phyloP scores from a whole-genome alignment of 2,797 vertebrate genomes.

The Lacerta bilineata region DNA sequence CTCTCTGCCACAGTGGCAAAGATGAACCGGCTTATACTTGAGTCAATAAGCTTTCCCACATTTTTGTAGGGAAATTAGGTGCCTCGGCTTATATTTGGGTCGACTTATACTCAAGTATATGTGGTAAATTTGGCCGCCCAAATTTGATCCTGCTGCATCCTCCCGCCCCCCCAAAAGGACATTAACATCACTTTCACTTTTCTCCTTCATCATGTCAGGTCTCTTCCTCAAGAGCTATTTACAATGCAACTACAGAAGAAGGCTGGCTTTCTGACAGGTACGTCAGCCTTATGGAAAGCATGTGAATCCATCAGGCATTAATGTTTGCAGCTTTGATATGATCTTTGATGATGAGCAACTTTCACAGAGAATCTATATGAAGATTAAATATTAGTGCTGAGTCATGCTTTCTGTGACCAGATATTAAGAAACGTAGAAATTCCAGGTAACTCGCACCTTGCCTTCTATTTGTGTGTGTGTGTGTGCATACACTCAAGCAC shows the following conservation, averaged over 20 bases:
- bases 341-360: neutral
- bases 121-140: too few species aligned
- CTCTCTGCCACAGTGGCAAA: too few species aligned
- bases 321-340: conserved; percentile 17
- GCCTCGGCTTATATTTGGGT: too few species aligned
- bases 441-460: conserved; percentile 24
- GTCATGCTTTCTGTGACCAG: conserved; percentile 12
- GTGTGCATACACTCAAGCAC: too few species aligned
- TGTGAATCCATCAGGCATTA: conserved; percentile 4
- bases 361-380: neutral
- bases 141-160: neutral
- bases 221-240: neutral
- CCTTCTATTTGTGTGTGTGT: conserved; percentile 3
- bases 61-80: too few species aligned
- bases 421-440: conserved; percentile 21
- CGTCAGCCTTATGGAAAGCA: neutral
- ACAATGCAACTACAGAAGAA: conserved; percentile 26
- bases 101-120: too few species aligned
- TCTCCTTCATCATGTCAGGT: neutral
- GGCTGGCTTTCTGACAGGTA: neutral
- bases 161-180: too few species aligned
- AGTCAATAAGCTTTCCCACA: too few species aligned
- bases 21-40: too few species aligned
- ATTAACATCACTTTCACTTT: neutral
- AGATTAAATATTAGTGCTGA: conserved; percentile 34